Percentiles rank a stretch among this genome's conserved stretches.
These are phyloP conservation scores for Epicauta chinensis DNA, from an alignment of 1,140 invertebrate species.

Conservation along the genomic window DNA sequence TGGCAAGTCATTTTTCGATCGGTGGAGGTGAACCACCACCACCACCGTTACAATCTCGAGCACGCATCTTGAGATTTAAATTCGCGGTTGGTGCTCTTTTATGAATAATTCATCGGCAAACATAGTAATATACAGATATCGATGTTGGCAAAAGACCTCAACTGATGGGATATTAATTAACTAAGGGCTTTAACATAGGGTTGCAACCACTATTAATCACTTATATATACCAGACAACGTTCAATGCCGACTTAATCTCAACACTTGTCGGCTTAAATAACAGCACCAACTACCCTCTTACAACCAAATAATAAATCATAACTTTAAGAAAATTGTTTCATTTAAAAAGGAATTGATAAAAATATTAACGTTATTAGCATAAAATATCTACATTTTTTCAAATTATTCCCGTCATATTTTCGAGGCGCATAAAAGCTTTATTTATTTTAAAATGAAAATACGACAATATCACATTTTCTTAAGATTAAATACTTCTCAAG, in stretches of 20 bases:
- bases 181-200: conserved; percentile 17
- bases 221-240: background rate
- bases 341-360: too few relatives aligned
- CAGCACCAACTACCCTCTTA: background rate
- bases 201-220: conserved; percentile 21
- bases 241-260: conserved; percentile 14
- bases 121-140: conserved; percentile 26
- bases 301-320: background rate
- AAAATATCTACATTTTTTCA: too few relatives aligned
- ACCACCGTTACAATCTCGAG: conserved; percentile 9
- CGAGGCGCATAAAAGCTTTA: too few relatives aligned
- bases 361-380: too few relatives aligned
- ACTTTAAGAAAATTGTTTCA: conserved; percentile 1
- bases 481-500: too few relatives aligned
- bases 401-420: too few relatives aligned
- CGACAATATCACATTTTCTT: too few relatives aligned
- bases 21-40: conserved; percentile 1
- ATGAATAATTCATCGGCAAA: conserved; percentile 26
- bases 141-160: conserved; percentile 3
- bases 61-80: conserved; percentile 23
- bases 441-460: too few relatives aligned
- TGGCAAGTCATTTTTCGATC: conserved; percentile 11
- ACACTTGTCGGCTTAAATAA: conserved; percentile 19
- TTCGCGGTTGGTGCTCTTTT: conserved; percentile 18
- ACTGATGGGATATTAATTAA: conserved; percentile 26